These are phyloP conservation scores for Drosophila lacertosa DNA, from an alignment of 1,140 invertebrate genomes.

Conservation along the genomic window DNA sequence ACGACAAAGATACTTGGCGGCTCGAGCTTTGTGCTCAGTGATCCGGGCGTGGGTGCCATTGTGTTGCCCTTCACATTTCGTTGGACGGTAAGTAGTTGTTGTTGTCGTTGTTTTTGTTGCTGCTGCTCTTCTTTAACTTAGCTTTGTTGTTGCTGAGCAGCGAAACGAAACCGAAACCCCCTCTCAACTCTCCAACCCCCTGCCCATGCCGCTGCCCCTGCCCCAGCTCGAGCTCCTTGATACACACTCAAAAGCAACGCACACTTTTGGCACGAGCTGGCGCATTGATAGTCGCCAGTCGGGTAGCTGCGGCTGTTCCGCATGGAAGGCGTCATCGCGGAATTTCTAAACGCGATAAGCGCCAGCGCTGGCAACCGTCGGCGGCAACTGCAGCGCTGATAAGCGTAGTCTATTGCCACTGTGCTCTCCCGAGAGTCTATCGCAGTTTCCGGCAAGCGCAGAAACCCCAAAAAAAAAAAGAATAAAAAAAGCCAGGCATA, in stretches of 20 bases:
- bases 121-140: neutral
- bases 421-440: conserved; percentile 1
- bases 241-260: conserved; percentile 24
- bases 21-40: conserved; percentile 93
- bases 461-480: neutral
- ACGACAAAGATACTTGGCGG: conserved; percentile 93
- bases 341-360: conserved; percentile 45
- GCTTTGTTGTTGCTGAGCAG: neutral
- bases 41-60: conserved; percentile 90
- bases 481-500: neutral
- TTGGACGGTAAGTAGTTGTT: conserved; percentile 91
- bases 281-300: conserved; percentile 17
- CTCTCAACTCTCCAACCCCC: neutral
- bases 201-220: neutral
- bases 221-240: too few species aligned
- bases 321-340: conserved; percentile 25
- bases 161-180: conserved; percentile 20
- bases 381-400: conserved; percentile 35
- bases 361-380: conserved; percentile 19
- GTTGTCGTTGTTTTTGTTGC: conserved; percentile 1
- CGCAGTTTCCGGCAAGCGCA: conserved; percentile 10
- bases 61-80: conserved; percentile 94
- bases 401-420: conserved; percentile 26
- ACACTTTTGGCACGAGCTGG: conserved; percentile 75
- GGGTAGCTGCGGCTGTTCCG: neutral